phyloP scores from a whole-genome alignment of 1,140 invertebrate genomes.

The Drosophila arawakana region DNA sequence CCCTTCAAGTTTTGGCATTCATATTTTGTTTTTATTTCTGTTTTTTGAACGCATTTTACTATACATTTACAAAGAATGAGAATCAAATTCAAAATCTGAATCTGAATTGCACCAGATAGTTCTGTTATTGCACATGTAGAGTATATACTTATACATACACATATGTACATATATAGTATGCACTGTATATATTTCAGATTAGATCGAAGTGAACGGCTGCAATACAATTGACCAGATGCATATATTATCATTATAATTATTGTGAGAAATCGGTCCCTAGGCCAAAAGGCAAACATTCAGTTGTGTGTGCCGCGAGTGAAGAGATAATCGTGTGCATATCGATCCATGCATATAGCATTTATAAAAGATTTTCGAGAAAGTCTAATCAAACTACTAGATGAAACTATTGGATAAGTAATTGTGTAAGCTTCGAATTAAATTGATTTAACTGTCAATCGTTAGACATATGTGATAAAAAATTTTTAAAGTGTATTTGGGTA shows the following conservation, averaged over 20 bases:
- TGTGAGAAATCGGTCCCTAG: not conserved
- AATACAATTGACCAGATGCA: slow-evolving; percentile 5
- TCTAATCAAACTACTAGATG: not conserved
- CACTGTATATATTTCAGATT: slow-evolving; percentile 14
- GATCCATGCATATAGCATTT: not conserved
- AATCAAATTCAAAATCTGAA: too few species aligned
- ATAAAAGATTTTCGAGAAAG: not conserved
- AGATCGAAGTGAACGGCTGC: slow-evolving; percentile 41
- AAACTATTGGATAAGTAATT: not conserved
- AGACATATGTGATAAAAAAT: too few species aligned
- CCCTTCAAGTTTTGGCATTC: slow-evolving; percentile 17
- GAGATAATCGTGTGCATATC: slow-evolving; percentile 4
- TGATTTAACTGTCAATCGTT: too few species aligned
- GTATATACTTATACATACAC: not conserved
- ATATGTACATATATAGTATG: not conserved
- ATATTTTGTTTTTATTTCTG: not conserved
- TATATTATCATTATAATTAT: not conserved
- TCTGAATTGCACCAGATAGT: too few species aligned
- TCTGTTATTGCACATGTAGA: not conserved
- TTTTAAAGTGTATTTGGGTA: too few species aligned
- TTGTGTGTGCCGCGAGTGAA: slow-evolving; percentile 24
- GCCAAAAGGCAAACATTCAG: slow-evolving; percentile 17
- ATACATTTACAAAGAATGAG: too few species aligned
- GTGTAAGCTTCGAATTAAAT: not conserved
- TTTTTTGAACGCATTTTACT: not conserved